A percentile compares a stretch with the other conserved stretches of the same genome.
These are phyloP conservation scores for Melanargia galathea DNA, from an alignment of 2,888 invertebrate genomes.

Conservation along the genomic window DNA sequence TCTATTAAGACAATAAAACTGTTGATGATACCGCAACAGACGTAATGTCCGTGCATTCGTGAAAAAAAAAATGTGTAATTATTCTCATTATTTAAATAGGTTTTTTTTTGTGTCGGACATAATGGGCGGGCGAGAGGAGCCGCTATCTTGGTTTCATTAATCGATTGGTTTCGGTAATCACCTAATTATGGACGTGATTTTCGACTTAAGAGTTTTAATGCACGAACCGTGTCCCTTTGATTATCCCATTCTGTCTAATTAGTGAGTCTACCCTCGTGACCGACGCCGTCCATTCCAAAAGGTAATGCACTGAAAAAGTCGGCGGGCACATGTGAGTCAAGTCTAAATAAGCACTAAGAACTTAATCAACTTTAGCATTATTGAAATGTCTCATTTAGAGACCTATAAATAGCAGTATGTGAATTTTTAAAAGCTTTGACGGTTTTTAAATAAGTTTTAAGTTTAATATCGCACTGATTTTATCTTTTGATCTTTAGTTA, in stretches of 20 bases:
- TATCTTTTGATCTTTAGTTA: too few relatives aligned
- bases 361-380: neutral
- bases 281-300: slow-evolving; percentile 50
- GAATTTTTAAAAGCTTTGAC: neutral
- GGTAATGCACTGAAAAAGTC: slow-evolving; percentile 51
- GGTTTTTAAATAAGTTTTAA: slow-evolving; percentile 54
- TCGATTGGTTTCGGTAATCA: slow-evolving; percentile 82
- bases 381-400: neutral
- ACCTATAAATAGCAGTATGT: neutral
- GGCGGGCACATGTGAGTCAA: slow-evolving; percentile 26
- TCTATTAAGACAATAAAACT: slow-evolving; percentile 82
- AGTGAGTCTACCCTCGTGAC: slow-evolving; percentile 55
- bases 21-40: slow-evolving; percentile 81
- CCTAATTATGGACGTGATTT: slow-evolving; percentile 78
- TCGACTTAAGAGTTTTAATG: slow-evolving; percentile 76
- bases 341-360: slow-evolving; percentile 4
- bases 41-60: slow-evolving; percentile 78
- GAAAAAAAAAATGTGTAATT: slow-evolving; percentile 80
- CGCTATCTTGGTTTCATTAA: slow-evolving; percentile 80
- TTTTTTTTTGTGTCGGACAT: slow-evolving; percentile 71
- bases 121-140: slow-evolving; percentile 72
- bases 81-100: slow-evolving; percentile 82
- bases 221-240: slow-evolving; percentile 77
- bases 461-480: too few relatives aligned
- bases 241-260: slow-evolving; percentile 75